phyloP scores from a whole-genome alignment of 2,113 vertebrate species.

The Calyptommatus sinebrachiatus region DNA sequence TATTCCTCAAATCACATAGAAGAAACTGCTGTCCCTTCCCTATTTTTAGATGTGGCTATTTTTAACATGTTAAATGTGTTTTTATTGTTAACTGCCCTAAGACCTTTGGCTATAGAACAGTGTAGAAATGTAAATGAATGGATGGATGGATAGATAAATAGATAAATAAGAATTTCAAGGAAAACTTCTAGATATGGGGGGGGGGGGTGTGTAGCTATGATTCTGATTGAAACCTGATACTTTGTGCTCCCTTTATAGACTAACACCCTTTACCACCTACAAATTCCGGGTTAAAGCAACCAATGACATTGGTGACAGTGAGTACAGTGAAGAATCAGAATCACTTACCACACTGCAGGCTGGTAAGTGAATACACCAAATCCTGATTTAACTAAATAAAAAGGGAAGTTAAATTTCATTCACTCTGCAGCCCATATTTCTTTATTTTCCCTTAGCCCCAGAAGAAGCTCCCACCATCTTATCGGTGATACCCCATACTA shows the following conservation, averaged over 20 bases:
- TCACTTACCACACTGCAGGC: constrained; percentile 95
- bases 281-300: constrained; percentile 95
- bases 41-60: too few species aligned
- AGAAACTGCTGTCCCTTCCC: too few species aligned
- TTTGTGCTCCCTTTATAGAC: constrained; percentile 62
- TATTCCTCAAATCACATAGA: not conserved
- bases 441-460: constrained; percentile 72
- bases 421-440: not conserved
- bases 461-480: constrained; percentile 87
- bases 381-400: not conserved
- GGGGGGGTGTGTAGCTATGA: not conserved
- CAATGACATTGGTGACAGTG: constrained; percentile 97
- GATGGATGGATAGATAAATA: too few species aligned
- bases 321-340: constrained; percentile 93
- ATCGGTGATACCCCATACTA: constrained; percentile 92
- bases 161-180: not conserved
- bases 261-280: constrained; percentile 97
- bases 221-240: rapidly evolving
- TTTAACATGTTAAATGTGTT: too few species aligned
- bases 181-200: not conserved
- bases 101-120: too few species aligned
- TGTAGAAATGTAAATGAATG: too few species aligned
- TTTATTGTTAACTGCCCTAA: too few species aligned
- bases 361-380: constrained; percentile 69
- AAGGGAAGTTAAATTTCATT: too few species aligned